Conservation (phyloP, 2,113 vertebrate species). For the Rhinolophus ferrumequinum region DNA sequence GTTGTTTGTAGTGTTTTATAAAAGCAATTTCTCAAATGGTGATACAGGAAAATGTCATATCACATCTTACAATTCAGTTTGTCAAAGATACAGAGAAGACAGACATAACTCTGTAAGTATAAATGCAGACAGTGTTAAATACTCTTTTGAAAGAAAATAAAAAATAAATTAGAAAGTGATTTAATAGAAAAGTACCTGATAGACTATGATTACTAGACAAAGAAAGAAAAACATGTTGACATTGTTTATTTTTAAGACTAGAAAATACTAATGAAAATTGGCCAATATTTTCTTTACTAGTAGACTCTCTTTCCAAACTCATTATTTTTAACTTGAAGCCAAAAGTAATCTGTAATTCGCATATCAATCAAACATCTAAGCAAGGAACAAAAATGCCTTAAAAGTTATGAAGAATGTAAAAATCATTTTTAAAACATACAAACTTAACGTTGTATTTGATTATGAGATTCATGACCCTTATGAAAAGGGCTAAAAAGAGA, state of each 20-base stretch:
- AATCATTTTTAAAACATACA: not conserved
- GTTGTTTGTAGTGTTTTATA: not conserved
- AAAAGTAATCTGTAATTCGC: not conserved
- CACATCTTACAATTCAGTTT: not conserved
- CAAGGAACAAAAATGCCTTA: not conserved
- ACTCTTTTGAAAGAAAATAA: not conserved
- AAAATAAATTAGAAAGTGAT: not conserved
- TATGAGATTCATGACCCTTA: not conserved
- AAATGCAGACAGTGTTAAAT: not conserved
- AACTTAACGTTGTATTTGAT: not conserved
- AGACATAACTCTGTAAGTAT: not conserved
- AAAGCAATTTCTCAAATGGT: slow-evolving; percentile 6
- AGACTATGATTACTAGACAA: not conserved
- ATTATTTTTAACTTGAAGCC: not conserved
- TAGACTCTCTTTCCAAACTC: not conserved
- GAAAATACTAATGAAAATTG: not conserved
- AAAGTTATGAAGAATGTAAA: not conserved
- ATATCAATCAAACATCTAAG: not conserved
- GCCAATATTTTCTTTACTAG: not conserved
- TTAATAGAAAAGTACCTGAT: not conserved
- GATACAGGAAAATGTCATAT: not conserved
- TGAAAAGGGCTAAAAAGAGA: not conserved
- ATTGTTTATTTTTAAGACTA: not conserved
- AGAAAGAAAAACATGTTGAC: not conserved
- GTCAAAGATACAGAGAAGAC: not conserved